Evolutionary conservation across 2,797 vertebrate genomes (phyloP).

Genomic region (Antrozous pallidus): DNA sequence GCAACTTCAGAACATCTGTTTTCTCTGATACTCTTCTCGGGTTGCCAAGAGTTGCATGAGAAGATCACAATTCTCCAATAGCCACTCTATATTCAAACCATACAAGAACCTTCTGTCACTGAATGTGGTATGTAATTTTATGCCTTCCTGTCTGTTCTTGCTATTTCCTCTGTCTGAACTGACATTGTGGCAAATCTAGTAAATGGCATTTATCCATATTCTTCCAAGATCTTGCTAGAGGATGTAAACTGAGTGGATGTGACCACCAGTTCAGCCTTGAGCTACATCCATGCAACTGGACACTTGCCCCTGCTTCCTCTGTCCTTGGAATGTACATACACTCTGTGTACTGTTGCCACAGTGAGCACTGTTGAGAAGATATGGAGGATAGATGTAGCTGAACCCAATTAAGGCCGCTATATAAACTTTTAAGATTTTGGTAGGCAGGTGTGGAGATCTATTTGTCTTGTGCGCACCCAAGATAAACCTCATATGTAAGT

Average conservation of each 20-base stretch:
- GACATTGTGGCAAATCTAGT: not conserved
- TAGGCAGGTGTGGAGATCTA: not conserved
- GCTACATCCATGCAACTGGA: not conserved
- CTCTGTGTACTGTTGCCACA: not conserved
- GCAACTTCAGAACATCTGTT: not conserved
- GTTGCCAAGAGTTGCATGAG: not conserved
- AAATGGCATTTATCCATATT: not conserved
- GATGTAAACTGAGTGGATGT: not conserved
- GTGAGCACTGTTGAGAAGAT: not conserved
- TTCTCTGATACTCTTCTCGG: not conserved
- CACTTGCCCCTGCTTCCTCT: fast-evolving
- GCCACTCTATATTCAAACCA: not conserved
- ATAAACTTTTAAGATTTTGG: not conserved
- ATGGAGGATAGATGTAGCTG: not conserved
- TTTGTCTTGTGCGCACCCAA: not conserved
- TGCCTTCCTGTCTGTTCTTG: not conserved
- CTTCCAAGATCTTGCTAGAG: not conserved
- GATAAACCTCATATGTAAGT: not conserved
- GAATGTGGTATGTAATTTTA: not conserved
- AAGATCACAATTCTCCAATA: not conserved
- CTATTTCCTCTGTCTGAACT: not conserved
- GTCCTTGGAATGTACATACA: not conserved
- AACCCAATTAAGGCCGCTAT: not conserved
- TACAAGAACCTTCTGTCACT: not conserved
- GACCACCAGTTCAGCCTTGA: not conserved